Evolutionary conservation across 2,888 invertebrate species (phyloP).

Genomic region (Noctua pronuba): DNA sequence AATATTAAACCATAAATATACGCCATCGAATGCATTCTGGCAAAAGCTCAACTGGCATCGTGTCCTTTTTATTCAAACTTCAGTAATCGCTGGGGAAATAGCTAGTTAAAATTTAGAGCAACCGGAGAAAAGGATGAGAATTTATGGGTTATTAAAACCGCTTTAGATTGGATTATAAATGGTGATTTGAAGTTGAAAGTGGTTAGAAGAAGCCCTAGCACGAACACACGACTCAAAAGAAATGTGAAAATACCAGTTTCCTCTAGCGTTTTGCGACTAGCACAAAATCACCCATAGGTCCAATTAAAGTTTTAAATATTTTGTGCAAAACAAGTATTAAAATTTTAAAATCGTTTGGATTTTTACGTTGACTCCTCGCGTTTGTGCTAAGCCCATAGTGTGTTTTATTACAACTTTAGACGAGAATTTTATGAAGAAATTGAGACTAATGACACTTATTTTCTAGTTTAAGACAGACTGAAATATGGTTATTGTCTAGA

Average conservation of each 20-base stretch:
- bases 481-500: slow-evolving; percentile 3
- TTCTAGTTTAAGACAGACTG: slow-evolving; percentile 7
- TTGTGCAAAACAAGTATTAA: background rate
- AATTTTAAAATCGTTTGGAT: background rate
- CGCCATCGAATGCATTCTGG: slow-evolving; percentile 47
- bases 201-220: background rate
- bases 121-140: slow-evolving; percentile 35
- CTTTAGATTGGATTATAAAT: slow-evolving; percentile 37
- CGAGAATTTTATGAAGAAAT: slow-evolving; percentile 25
- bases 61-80: slow-evolving; percentile 29
- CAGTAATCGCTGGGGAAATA: slow-evolving; percentile 40
- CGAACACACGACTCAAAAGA: background rate
- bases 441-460: slow-evolving; percentile 11
- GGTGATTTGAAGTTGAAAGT: slow-evolving; percentile 34
- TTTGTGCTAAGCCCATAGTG: background rate
- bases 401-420: slow-evolving; percentile 28
- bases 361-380: too few relatives aligned
- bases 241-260: background rate
- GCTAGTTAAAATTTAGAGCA: slow-evolving; percentile 39
- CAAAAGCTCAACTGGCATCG: slow-evolving; percentile 56
- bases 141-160: slow-evolving; percentile 50
- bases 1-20: slow-evolving; percentile 39
- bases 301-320: background rate
- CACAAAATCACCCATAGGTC: background rate
- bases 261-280: background rate